These are phyloP conservation scores for Bothrops jararaca DNA, from an alignment of 2,113 vertebrate species.

Conservation along the genomic window DNA sequence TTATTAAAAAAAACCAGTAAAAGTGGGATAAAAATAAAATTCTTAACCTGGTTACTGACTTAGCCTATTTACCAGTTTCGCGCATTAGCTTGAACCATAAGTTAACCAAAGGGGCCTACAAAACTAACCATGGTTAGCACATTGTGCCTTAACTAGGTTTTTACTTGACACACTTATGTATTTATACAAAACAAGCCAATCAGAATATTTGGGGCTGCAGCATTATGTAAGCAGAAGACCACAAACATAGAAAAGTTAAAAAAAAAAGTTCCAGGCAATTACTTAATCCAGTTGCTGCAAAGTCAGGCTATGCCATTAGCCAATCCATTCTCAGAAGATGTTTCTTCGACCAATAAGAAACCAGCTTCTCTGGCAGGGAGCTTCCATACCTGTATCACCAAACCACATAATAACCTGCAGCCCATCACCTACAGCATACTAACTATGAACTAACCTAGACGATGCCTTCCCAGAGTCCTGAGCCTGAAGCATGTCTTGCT, in stretches of 20 bases:
- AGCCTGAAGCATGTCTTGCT: neutral
- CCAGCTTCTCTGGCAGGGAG: neutral
- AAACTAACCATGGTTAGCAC: neutral
- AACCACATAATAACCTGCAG: conserved; percentile 1
- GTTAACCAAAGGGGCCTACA: neutral
- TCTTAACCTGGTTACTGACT: neutral
- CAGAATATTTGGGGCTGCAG: neutral
- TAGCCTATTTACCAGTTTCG: neutral
- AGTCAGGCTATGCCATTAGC: neutral
- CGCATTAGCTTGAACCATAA: neutral
- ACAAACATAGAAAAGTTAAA: too few species aligned
- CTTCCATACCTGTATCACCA: neutral
- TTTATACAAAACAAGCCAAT: neutral
- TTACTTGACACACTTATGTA: neutral
- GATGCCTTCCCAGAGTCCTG: neutral
- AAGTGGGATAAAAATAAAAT: too few species aligned
- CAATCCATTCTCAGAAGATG: neutral
- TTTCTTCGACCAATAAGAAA: neutral
- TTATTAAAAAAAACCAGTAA: too few species aligned
- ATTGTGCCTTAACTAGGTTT: neutral
- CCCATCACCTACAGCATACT: neutral
- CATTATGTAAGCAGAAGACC: neutral
- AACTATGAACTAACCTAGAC: conserved; percentile 5
- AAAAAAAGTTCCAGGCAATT: neutral
- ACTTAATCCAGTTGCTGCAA: neutral